Evolutionary conservation across 1,140 invertebrate genomes (phyloP).

Genomic region (Rhopalosiphum padi): DNA sequence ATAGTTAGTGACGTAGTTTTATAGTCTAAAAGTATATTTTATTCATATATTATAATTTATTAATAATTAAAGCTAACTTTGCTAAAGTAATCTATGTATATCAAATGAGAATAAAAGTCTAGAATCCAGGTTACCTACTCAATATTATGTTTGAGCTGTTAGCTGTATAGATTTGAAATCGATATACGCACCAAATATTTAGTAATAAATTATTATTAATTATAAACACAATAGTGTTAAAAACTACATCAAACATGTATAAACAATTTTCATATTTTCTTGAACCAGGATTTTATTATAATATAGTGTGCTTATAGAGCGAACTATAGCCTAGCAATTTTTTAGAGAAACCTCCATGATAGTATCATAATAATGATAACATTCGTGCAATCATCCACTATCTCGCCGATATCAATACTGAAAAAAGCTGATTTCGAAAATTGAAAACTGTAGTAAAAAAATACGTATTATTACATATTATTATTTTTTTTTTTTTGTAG

Average conservation of each 20-base stretch:
- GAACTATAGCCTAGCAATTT: neutral
- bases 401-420: neutral
- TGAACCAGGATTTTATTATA: neutral
- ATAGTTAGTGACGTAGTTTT: no score
- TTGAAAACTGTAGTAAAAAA: neutral
- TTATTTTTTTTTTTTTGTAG: neutral
- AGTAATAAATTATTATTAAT: neutral
- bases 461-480: neutral
- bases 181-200: neutral
- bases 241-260: neutral
- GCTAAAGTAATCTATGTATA: no score
- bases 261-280: neutral
- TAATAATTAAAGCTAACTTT: no score
- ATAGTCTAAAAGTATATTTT: no score
- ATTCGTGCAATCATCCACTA: neutral
- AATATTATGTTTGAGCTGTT: no score
- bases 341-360: neutral
- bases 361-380: neutral
- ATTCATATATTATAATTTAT: no score
- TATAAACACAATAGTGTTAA: neutral
- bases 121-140: no score
- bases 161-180: no score
- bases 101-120: no score
- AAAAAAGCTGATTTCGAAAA: neutral
- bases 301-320: no score